Evolutionary conservation across 2,797 vertebrate genomes (phyloP), one percentile per base, ranked within the genome.

Genomic region (Microcaecilia unicolor): DNA sequence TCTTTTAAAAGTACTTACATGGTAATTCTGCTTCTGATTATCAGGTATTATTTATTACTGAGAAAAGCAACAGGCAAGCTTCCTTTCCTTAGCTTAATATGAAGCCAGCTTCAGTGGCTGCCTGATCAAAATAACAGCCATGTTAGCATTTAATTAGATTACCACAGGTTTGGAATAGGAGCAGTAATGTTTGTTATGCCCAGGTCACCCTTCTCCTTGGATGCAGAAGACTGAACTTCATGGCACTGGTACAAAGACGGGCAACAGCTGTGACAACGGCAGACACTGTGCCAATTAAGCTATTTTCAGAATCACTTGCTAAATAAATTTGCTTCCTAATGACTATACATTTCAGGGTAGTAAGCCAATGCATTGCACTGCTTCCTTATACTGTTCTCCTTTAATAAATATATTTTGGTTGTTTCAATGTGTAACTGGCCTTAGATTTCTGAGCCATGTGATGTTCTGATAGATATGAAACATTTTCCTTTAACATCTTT

Each of bases 141-240:
- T 69, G 53, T 61, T 56, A 48, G 48, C 37, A 55, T 71, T 78
- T 76, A 69, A 67, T 78, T 76, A 63, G 43, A 54, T 71, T 76
- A 72, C 34, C 48, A 54, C 55, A 51, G 22, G 18, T 43, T 62
- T 39, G 65, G 58, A 61, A 56, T 48, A 54, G 41, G 27, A 53
- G 16, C 44, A 54, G 34, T 41, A 51, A 22, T 55, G 43, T 50
- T 63, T 61, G 41, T 35, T 51, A 58, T 58, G 40, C 48, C 19
- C 16, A 39, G 14, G 18, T 26, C 28, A 41, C 62, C 58, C 50
- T 36, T 23, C 52, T 55, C 20, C 17, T 44, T 22, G 12, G 24
- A 17, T 21, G 38, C 27, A 35, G 13, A 25, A 26, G 6, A 27
- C 17, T 36, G 25, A 31, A 19, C 13, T 30, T 34, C 15, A 41